Evolutionary conservation across 2,888 invertebrate species (phyloP).

Genomic region (Sinopyrophorus schimmeli): DNA sequence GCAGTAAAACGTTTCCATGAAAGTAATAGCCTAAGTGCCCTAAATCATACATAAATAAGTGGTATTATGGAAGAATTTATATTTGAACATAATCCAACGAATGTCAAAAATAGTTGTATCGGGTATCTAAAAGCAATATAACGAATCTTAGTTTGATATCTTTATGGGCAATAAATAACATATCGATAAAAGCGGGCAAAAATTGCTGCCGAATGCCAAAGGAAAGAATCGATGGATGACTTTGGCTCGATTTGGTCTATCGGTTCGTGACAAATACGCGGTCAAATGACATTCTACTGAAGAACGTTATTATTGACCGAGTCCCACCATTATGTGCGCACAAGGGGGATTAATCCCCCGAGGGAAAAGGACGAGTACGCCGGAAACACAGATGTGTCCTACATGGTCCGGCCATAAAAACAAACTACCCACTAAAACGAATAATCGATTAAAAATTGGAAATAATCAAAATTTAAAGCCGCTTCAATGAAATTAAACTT

Average conservation of each 20-base stretch:
- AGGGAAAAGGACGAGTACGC: conserved; percentile 3
- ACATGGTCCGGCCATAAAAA: conserved; percentile 10
- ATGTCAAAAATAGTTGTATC: conserved; percentile 13
- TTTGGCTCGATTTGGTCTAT: conserved; percentile 21
- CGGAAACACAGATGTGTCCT: conserved; percentile 11
- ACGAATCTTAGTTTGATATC: conserved; percentile 25
- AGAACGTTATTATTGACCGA: conserved; percentile 18
- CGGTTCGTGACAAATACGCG: conserved; percentile 25
- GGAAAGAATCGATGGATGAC: conserved; percentile 19
- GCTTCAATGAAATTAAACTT: conserved; percentile 27
- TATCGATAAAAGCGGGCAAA: conserved; percentile 26
- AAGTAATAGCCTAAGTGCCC: no score
- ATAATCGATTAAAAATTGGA: conserved; percentile 6
- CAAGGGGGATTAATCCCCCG: conserved; percentile 19
- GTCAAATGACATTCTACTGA: conserved; percentile 24
- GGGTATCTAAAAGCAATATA: conserved; percentile 14
- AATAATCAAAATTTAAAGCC: conserved; percentile 21
- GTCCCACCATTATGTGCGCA: conserved; percentile 16
- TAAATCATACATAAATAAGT: no score
- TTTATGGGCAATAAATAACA: conserved; percentile 28
- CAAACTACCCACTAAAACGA: conserved; percentile 4
- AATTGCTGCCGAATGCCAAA: conserved; percentile 23
- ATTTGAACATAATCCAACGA: background rate
- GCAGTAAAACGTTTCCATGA: no score
- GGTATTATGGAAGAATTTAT: no score